These are phyloP conservation scores for Drosophila carrolli DNA, from an alignment of 1,140 invertebrate species.

Conservation along the genomic window DNA sequence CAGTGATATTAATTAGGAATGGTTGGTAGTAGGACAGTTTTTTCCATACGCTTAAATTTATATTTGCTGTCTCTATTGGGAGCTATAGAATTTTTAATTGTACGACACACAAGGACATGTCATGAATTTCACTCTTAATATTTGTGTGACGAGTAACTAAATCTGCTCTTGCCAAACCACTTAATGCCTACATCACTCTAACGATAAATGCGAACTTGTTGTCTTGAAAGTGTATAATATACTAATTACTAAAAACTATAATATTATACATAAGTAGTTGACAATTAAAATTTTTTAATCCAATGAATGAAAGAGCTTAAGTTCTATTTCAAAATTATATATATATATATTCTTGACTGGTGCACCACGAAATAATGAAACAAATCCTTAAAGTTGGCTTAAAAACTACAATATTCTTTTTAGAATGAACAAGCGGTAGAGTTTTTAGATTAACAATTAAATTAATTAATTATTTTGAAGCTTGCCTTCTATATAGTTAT, in stretches of 20 bases:
- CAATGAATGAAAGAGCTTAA: too few relatives aligned
- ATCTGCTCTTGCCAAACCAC: not conserved
- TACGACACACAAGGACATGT: not conserved
- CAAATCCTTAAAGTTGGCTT: too few relatives aligned
- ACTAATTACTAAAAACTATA: not conserved
- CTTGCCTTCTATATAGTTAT: too few relatives aligned
- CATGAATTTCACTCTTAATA: constrained; percentile 18
- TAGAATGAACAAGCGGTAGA: too few relatives aligned
- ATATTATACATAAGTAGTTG: not conserved
- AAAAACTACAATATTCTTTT: too few relatives aligned
- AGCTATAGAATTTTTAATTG: not conserved
- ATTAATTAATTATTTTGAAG: too few relatives aligned
- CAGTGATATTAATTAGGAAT: constrained; percentile 25
- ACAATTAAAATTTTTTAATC: not conserved
- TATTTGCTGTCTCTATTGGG: not conserved
- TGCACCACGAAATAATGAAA: too few relatives aligned
- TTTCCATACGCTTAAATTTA: constrained; percentile 16
- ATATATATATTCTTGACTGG: too few relatives aligned
- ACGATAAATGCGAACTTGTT: constrained; percentile 3
- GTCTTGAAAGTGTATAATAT: not conserved
- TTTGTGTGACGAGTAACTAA: constrained; percentile 29
- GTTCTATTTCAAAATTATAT: too few relatives aligned
- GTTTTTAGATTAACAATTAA: too few relatives aligned
- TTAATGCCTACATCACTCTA: not conserved
- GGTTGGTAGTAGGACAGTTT: constrained; percentile 43